Evolutionary conservation across 1,140 invertebrate species (phyloP).

Genomic region (Sinella curviseta): DNA sequence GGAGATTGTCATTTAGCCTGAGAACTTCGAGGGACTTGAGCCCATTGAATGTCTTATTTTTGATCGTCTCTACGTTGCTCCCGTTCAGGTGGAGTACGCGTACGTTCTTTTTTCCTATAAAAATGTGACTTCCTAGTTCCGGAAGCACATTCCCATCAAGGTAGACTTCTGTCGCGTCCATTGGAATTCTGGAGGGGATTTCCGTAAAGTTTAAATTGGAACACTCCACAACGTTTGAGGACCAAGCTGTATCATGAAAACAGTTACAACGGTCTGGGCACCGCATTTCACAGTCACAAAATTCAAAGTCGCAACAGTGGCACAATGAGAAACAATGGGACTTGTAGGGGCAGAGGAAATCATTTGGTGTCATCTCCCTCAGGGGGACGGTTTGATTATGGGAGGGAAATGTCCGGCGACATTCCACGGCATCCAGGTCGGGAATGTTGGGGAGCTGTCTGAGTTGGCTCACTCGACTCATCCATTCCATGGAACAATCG

Average conservation of each 20-base stretch:
- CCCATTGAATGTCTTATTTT: slow-evolving; percentile 89
- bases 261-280: slow-evolving; percentile 88
- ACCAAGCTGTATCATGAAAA: slow-evolving; percentile 89
- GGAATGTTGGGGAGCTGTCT: slow-evolving; percentile 80
- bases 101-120: slow-evolving; percentile 89
- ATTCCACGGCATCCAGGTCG: slow-evolving; percentile 83
- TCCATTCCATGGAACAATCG: slow-evolving; percentile 89
- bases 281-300: slow-evolving; percentile 93
- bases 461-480: slow-evolving; percentile 77
- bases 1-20: slow-evolving; percentile 80
- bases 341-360: slow-evolving; percentile 78
- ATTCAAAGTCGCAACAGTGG: slow-evolving; percentile 91
- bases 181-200: slow-evolving; percentile 83
- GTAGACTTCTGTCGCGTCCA: slow-evolving; percentile 90
- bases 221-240: slow-evolving; percentile 88
- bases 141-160: slow-evolving; percentile 85
- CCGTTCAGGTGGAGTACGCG: slow-evolving; percentile 79
- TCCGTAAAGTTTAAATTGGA: slow-evolving; percentile 68
- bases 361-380: slow-evolving; percentile 72
- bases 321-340: slow-evolving; percentile 90
- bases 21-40: slow-evolving; percentile 72
- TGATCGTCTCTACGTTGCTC: slow-evolving; percentile 78
- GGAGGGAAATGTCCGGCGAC: slow-evolving; percentile 57
- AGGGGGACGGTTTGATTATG: slow-evolving; percentile 62
- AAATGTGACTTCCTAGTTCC: slow-evolving; percentile 80